Percentiles rank a stretch among this genome's conserved stretches.
phyloP scores from a whole-genome alignment of 2,797 vertebrate species.

The Coreius guichenoti region DNA sequence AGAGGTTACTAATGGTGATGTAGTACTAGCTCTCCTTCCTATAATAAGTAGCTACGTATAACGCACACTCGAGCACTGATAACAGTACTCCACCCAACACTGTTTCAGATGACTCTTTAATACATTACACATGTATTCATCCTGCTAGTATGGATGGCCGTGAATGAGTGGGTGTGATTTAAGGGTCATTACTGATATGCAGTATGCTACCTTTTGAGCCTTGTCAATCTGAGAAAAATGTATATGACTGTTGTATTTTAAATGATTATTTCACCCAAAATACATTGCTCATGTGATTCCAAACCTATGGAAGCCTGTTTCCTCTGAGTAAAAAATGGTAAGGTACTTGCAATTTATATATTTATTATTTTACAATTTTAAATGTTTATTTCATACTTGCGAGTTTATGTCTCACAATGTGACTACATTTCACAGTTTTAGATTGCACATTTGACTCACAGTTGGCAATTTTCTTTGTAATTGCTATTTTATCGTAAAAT shows the following conservation, averaged over 20 bases:
- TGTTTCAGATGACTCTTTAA: conserved; percentile 48
- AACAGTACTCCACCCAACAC: conserved; percentile 43
- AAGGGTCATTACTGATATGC: neutral
- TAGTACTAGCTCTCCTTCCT: conserved; percentile 45
- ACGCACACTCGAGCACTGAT: conserved; percentile 34
- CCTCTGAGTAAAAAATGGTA: neutral
- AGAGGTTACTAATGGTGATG: conserved; percentile 60
- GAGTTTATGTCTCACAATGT: neutral
- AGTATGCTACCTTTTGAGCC: neutral
- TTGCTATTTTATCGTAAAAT: neutral
- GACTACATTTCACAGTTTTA: neutral
- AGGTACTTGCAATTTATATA: neutral
- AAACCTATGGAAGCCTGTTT: neutral
- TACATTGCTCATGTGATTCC: neutral
- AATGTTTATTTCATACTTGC: neutral
- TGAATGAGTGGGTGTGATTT: conserved; percentile 26
- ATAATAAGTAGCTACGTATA: conserved; percentile 48
- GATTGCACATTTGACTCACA: neutral
- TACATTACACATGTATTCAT: conserved; percentile 45
- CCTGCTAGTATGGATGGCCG: neutral
- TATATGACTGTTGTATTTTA: neutral
- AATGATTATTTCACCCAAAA: neutral
- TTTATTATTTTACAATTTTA: neutral
- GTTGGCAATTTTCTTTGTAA: neutral
- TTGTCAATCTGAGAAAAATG: neutral